A percentile compares a stretch with the other conserved stretches of the same genome.
These are phyloP conservation scores for Hanleya hanleyi DNA, from an alignment of 2,888 invertebrate genomes.

Conservation along the genomic window DNA sequence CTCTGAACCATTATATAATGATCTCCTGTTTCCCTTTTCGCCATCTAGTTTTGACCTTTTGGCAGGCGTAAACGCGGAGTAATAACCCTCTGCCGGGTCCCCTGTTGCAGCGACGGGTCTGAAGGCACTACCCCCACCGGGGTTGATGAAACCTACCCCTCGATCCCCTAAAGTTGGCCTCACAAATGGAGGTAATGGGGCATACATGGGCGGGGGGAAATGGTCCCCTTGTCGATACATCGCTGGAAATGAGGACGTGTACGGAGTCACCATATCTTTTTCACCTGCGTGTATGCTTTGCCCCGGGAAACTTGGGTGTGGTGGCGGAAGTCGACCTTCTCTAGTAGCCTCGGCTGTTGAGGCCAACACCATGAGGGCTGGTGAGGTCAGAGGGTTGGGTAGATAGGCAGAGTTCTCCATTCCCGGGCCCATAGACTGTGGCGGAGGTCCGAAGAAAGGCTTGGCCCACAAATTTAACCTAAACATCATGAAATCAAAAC, in stretches of 20 bases:
- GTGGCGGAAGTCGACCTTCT: slow-evolving; percentile 48
- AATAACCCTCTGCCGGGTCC: slow-evolving; percentile 49
- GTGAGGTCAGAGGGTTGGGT: slow-evolving; percentile 63
- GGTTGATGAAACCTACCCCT: slow-evolving; percentile 52
- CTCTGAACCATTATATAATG: not conserved
- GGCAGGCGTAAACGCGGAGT: slow-evolving; percentile 66
- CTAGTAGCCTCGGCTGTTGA: slow-evolving; percentile 61
- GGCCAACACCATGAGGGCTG: slow-evolving; percentile 67
- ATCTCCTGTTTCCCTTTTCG: not conserved
- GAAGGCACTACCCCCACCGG: slow-evolving; percentile 54
- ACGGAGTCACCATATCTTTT: slow-evolving; percentile 53
- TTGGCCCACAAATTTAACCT: slow-evolving; percentile 70
- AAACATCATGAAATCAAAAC: slow-evolving; percentile 61
- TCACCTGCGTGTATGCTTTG: slow-evolving; percentile 41
- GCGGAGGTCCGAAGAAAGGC: slow-evolving; percentile 57
- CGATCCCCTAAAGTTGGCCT: slow-evolving; percentile 55
- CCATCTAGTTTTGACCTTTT: slow-evolving; percentile 59
- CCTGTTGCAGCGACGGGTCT: slow-evolving; percentile 54
- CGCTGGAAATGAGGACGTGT: slow-evolving; percentile 51
- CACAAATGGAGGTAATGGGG: slow-evolving; percentile 60
- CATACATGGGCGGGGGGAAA: slow-evolving; percentile 65
- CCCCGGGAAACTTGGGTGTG: slow-evolving; percentile 47
- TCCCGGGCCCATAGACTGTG: slow-evolving; percentile 50
- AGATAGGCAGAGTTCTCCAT: slow-evolving; percentile 65
- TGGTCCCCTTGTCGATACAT: slow-evolving; percentile 67